Percentiles rank a stretch among this genome's conserved stretches.
Conservation (phyloP, 2,888 invertebrate genomes). For the Leptothorax acervorum region DNA sequence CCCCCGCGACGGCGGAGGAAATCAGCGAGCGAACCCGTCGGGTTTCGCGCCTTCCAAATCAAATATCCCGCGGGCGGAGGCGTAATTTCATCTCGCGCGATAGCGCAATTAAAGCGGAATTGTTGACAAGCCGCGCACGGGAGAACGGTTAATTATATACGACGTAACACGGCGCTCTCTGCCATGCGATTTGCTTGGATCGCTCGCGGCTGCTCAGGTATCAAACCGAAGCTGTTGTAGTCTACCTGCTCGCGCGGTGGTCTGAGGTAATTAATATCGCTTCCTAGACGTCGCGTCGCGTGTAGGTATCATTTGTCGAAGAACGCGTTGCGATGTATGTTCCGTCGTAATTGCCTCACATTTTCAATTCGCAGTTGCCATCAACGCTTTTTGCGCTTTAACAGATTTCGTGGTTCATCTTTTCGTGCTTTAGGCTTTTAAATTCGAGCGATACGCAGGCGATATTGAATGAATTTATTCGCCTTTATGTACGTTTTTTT, state of each 20-base stretch:
- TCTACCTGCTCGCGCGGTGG: not conserved
- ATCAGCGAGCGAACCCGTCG: slow-evolving; percentile 15
- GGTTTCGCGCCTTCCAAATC: slow-evolving; percentile 34
- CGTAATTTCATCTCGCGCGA: slow-evolving; percentile 50
- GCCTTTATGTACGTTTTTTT: slow-evolving; percentile 32
- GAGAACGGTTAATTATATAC: slow-evolving; percentile 46
- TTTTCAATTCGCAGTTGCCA: not conserved
- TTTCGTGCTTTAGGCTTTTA: not conserved
- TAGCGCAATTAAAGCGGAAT: slow-evolving; percentile 61
- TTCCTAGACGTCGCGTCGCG: not conserved
- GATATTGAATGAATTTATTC: slow-evolving; percentile 54
- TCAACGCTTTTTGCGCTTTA: not conserved
- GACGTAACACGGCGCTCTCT: slow-evolving; percentile 3
- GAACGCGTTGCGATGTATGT: not conserved
- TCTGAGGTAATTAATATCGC: slow-evolving; percentile 28
- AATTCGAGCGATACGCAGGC: not conserved
- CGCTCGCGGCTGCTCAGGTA: slow-evolving; percentile 24
- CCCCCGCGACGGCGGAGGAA: slow-evolving; percentile 18
- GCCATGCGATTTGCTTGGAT: slow-evolving; percentile 13
- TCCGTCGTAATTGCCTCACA: not conserved
- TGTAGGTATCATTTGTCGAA: slow-evolving; percentile 15
- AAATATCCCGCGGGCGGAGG: slow-evolving; percentile 51
- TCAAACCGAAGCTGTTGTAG: slow-evolving; percentile 3
- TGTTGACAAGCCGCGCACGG: slow-evolving; percentile 40
- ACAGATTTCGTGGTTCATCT: not conserved